Percentiles rank a stretch among this genome's conserved stretches.
phyloP scores from a whole-genome alignment of 53 echinoderm and acorn worm species.

The Temnopleurus reevesii region DNA sequence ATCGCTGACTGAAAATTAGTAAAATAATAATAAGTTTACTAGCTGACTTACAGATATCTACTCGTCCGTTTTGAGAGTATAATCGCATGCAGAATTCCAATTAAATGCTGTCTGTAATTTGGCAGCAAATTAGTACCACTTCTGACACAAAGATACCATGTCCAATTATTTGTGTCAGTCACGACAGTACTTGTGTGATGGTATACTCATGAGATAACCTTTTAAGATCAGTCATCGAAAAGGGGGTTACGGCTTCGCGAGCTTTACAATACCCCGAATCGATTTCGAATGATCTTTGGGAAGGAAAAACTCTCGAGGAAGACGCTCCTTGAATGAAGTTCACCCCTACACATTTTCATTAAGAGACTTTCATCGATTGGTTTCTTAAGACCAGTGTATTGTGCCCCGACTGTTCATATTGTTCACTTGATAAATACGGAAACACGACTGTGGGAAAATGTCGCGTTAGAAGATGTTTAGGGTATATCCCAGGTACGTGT shows the following conservation, averaged over 20 bases:
- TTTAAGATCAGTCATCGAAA: background rate
- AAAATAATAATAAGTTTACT: no score
- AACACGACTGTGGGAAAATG: constrained; percentile 9
- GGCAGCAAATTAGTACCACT: no score
- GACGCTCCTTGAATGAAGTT: background rate
- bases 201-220: background rate
- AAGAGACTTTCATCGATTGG: background rate
- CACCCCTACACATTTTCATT: background rate
- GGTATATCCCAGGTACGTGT: no score
- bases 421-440: constrained; percentile 12
- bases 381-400: background rate
- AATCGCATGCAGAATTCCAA: no score
- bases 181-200: background rate
- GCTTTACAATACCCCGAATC: background rate
- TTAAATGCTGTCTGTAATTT: no score
- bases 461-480: background rate
- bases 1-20: no score
- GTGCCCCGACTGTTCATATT: background rate
- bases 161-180: no score
- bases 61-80: no score
- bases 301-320: background rate
- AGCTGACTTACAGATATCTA: no score
- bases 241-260: background rate
- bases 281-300: background rate
- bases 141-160: no score